Evolutionary conservation across 1,140 invertebrate genomes (phyloP).

Genomic region (Procambarus clarkii): DNA sequence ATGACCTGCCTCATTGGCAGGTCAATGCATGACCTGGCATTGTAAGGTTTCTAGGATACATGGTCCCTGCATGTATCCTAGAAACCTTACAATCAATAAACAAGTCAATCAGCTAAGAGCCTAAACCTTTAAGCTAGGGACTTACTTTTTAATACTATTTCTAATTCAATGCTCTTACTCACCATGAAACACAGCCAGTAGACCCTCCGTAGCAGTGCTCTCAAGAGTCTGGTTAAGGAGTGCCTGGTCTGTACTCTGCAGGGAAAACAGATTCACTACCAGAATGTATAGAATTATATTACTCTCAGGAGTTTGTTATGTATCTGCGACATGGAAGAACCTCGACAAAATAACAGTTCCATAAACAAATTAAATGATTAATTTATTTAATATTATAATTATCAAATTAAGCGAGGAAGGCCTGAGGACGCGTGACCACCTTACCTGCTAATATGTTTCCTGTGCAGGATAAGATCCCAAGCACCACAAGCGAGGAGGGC

Average conservation of each 20-base stretch:
- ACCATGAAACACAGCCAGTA: not conserved
- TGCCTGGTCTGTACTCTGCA: not conserved
- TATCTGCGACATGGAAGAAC: too few relatives aligned
- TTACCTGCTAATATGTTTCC: conserved; percentile 24
- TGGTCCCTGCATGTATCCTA: too few relatives aligned
- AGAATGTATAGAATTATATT: too few relatives aligned
- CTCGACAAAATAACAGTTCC: too few relatives aligned
- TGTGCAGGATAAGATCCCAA: conserved; percentile 55
- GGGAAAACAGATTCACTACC: not conserved
- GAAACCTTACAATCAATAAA: too few relatives aligned
- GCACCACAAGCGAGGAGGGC: conserved; percentile 44
- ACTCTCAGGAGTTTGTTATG: too few relatives aligned
- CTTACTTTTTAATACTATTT: not conserved
- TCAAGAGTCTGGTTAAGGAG: not conserved
- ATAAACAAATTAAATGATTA: too few relatives aligned
- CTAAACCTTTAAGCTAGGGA: too few relatives aligned
- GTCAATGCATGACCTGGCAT: too few relatives aligned
- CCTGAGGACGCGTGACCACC: not conserved
- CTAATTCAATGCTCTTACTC: not conserved
- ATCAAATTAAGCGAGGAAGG: not conserved
- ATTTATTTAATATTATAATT: not conserved
- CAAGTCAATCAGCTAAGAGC: too few relatives aligned
- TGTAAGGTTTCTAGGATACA: too few relatives aligned
- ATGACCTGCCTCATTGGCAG: too few relatives aligned
- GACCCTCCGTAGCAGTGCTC: not conserved